Conservation (phyloP, 1,140 invertebrate species). For the Drosophila kikkawai region DNA sequence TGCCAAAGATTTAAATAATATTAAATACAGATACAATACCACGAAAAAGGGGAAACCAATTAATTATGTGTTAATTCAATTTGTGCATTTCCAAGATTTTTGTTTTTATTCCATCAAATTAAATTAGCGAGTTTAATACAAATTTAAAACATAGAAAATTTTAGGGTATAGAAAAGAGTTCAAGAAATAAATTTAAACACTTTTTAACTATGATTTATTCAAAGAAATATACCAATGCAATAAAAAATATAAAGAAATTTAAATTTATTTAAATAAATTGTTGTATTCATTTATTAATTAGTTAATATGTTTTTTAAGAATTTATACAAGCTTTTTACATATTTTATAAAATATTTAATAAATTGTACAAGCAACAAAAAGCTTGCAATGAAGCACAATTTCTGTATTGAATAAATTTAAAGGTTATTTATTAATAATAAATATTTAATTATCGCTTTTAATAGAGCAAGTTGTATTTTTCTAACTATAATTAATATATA, state of each 20-base stretch:
- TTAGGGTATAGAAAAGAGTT: not conserved
- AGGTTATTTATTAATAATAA: not conserved
- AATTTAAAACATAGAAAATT: not conserved
- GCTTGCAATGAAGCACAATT: no score
- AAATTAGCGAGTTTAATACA: not conserved
- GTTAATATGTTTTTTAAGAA: no score
- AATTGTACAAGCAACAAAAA: not conserved
- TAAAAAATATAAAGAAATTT: not conserved
- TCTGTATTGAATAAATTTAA: not conserved
- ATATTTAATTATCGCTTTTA: no score
- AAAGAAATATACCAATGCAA: not conserved
- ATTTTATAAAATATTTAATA: not conserved
- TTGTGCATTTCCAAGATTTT: slow-evolving; percentile 1
- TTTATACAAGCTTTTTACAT: accelerated
- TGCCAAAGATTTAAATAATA: slow-evolving; percentile 15
- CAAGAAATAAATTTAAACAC: not conserved
- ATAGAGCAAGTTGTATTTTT: no score
- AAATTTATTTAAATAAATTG: no score
- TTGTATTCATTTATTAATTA: not conserved
- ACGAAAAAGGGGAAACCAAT: slow-evolving; percentile 23
- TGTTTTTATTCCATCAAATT: not conserved
- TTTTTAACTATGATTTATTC: not conserved
- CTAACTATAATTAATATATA: no score
- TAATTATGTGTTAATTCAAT: slow-evolving; percentile 30
- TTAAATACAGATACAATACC: slow-evolving; percentile 8